Conservation (phyloP, 2,797 vertebrate genomes). For the Rachycentron canadum region DNA sequence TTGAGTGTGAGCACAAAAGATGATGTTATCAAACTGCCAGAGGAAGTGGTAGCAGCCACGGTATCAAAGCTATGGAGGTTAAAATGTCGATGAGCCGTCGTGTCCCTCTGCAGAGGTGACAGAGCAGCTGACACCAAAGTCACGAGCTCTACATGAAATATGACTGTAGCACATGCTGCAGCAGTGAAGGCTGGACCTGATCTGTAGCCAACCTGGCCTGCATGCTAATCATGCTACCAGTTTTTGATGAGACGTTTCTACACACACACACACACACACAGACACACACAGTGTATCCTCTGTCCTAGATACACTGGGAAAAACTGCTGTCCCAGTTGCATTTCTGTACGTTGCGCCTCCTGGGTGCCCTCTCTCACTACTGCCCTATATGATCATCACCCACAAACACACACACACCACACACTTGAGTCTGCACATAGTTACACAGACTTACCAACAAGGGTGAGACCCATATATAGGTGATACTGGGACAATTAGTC, state of each 20-base stretch:
- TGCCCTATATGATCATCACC: slow-evolving; percentile 52
- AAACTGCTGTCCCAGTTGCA: slow-evolving; percentile 64
- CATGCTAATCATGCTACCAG: slow-evolving; percentile 57
- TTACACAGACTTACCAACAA: slow-evolving; percentile 21
- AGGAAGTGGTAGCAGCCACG: slow-evolving; percentile 12
- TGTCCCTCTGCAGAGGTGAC: slow-evolving; percentile 43
- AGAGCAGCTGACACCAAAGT: slow-evolving; percentile 44
- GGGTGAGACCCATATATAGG: slow-evolving; percentile 15
- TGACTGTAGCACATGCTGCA: slow-evolving; percentile 1
- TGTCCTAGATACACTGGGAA: slow-evolving; percentile 69
- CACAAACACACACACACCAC: slow-evolving; percentile 28
- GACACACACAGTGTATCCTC: neutral
- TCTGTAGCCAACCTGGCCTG: slow-evolving; percentile 46
- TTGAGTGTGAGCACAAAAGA: slow-evolving; percentile 45
- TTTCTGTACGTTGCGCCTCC: slow-evolving; percentile 58
- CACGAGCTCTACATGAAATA: slow-evolving; percentile 46
- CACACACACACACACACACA: slow-evolving; percentile 35
- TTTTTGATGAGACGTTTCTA: slow-evolving; percentile 39
- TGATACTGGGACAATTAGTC: slow-evolving; percentile 3
- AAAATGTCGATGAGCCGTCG: slow-evolving; percentile 30
- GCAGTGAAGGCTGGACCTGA: slow-evolving; percentile 21
- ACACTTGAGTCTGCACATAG: slow-evolving; percentile 7
- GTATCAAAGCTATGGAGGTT: slow-evolving; percentile 36
- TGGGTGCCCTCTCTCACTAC: slow-evolving; percentile 46
- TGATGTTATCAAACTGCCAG: slow-evolving; percentile 50